A percentile compares a stretch with the other conserved stretches of the same genome.
Conservation (phyloP, 1,140 invertebrate species). For the Panonychus citri region DNA sequence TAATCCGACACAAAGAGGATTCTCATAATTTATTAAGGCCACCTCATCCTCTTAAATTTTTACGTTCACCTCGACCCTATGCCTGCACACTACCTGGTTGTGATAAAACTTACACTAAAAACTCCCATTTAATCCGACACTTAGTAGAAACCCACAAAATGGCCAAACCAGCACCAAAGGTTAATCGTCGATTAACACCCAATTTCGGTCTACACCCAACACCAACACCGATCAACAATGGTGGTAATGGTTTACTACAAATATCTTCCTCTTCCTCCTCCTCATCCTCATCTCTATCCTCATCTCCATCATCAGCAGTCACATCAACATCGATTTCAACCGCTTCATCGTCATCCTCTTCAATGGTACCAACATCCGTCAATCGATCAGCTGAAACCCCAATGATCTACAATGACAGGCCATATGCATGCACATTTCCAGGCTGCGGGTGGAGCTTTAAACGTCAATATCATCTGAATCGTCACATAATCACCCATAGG, state of each 20-base stretch:
- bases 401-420: neutral
- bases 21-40: neutral
- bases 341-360: too few relatives aligned
- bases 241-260: neutral
- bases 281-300: too few relatives aligned
- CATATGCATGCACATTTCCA: slow-evolving; percentile 3
- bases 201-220: neutral
- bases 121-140: slow-evolving; percentile 2
- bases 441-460: slow-evolving; percentile 1
- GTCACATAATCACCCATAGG: slow-evolving; percentile 2
- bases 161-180: neutral
- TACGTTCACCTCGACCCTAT: neutral
- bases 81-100: neutral
- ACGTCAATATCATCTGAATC: slow-evolving; percentile 2
- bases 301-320: neutral
- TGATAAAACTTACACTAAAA: slow-evolving; percentile 4
- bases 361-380: neutral
- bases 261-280: neutral
- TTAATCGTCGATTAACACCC: neutral
- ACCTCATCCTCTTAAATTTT: neutral
- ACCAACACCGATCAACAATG: neutral
- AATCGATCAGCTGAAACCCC: neutral
- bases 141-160: slow-evolving; percentile 1
- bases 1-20: neutral
- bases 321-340: neutral